These are phyloP conservation scores for Anoplius nigerrimus DNA, from an alignment of 2,888 invertebrate genomes.

Conservation along the genomic window DNA sequence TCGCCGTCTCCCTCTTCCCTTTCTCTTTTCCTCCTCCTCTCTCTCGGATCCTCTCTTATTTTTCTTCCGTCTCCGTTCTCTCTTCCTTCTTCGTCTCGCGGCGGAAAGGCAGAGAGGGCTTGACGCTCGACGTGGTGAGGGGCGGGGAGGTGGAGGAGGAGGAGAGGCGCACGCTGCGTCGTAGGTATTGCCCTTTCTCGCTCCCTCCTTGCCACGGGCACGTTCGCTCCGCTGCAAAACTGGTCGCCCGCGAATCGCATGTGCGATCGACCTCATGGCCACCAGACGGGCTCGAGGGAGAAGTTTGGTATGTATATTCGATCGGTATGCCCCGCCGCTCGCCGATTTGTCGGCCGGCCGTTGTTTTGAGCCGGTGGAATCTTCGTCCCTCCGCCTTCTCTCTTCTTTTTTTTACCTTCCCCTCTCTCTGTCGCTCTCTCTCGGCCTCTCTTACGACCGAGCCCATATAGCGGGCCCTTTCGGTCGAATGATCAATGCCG, in stretches of 20 bases:
- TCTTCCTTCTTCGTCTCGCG: conserved; percentile 23
- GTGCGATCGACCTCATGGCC: conserved; percentile 53
- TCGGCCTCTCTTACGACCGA: too few species aligned
- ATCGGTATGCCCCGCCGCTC: background rate
- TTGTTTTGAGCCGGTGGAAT: too few species aligned
- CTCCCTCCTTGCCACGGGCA: too few species aligned
- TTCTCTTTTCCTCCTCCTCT: conserved; percentile 6
- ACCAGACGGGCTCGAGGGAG: conserved; percentile 21
- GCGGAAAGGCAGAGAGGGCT: conserved; percentile 7
- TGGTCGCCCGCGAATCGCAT: conserved; percentile 55
- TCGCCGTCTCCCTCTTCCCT: conserved; percentile 42
- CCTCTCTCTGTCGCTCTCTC: too few species aligned
- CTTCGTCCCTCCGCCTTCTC: too few species aligned
- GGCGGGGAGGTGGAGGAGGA: background rate
- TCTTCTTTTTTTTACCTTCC: too few species aligned
- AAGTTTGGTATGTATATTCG: conserved; percentile 4
- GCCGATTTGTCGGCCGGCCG: too few species aligned
- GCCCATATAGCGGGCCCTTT: too few species aligned
- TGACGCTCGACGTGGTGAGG: too few species aligned
- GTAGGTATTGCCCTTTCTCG: conserved; percentile 1
- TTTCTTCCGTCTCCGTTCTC: conserved; percentile 27
- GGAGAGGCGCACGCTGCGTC: conserved; percentile 22
- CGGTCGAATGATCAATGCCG: too few species aligned
- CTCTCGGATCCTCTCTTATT: conserved; percentile 23
- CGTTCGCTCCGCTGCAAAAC: conserved; percentile 37